Percentiles rank a stretch among this genome's conserved stretches.
Conservation (phyloP, 2,797 vertebrate genomes). For the Aphelocoma californica region DNA sequence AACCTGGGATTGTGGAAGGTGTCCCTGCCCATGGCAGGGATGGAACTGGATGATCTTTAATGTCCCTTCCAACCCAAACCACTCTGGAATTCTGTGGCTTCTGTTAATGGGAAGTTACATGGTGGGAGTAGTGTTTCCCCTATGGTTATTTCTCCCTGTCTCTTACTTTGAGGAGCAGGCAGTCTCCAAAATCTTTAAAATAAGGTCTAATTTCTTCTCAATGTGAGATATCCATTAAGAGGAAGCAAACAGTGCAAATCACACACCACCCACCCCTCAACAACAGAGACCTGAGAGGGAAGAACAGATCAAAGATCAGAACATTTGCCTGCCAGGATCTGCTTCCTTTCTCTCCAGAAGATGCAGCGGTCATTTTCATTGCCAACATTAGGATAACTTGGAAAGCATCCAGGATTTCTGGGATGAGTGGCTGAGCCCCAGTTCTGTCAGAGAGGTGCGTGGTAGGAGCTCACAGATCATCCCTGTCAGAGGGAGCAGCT, state of each 20-base stretch:
- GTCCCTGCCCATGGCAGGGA: background rate
- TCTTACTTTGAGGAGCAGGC: background rate
- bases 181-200: background rate
- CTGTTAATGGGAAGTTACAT: background rate
- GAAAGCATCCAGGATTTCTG: background rate
- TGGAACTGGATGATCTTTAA: background rate
- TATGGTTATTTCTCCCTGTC: background rate
- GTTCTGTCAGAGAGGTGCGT: background rate
- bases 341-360: background rate
- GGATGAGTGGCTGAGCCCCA: background rate
- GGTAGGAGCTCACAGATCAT: background rate
- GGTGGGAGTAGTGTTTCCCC: background rate
- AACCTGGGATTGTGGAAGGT: fast-evolving
- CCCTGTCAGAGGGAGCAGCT: background rate
- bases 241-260: background rate
- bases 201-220: background rate
- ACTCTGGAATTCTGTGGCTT: background rate
- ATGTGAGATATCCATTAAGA: fast-evolving
- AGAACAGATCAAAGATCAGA: background rate
- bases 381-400: background rate
- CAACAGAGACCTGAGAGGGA: background rate
- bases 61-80: background rate
- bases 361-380: fast-evolving
- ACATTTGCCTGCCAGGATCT: background rate
- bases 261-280: background rate